Evolutionary conservation across 1,140 invertebrate genomes (phyloP).

Genomic region (Pemphigus obesinymphae): DNA sequence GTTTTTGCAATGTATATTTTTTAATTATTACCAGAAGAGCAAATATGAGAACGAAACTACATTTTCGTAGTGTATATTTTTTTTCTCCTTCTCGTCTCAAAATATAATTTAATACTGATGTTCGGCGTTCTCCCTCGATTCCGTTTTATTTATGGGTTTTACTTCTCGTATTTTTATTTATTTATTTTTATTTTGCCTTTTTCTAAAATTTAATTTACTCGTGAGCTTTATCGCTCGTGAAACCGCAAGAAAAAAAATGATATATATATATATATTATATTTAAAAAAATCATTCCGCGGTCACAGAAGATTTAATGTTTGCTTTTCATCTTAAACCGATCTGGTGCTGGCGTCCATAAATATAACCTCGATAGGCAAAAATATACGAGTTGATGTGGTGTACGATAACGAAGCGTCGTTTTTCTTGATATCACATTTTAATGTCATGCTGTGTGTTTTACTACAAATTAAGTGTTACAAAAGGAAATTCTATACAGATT

Average conservation of each 20-base stretch:
- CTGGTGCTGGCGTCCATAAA: constrained; percentile 26
- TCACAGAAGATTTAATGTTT: constrained; percentile 38
- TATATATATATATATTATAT: not conserved
- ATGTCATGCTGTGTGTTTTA: not conserved
- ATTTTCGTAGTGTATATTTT: constrained; percentile 13
- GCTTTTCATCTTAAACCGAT: constrained; percentile 36
- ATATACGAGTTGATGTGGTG: not conserved
- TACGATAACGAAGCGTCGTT: constrained; percentile 6
- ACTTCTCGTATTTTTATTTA: constrained; percentile 26
- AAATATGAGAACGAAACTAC: constrained; percentile 38
- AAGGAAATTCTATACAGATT: constrained; percentile 6
- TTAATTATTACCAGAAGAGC: constrained; percentile 42
- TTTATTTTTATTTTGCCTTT: constrained; percentile 24
- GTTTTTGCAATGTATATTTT: constrained; percentile 41
- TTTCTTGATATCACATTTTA: constrained; percentile 25
- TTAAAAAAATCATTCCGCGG: constrained; percentile 23
- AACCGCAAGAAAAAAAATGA: constrained; percentile 25
- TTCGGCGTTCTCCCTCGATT: constrained; percentile 41
- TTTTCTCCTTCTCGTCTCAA: constrained; percentile 28
- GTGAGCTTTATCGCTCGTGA: constrained; percentile 39
- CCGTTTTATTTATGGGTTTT: constrained; percentile 36
- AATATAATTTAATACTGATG: constrained; percentile 42
- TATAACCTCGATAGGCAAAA: constrained; percentile 33
- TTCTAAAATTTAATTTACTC: constrained; percentile 42
- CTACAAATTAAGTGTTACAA: not conserved